Percentiles rank a stretch among this genome's conserved stretches.
These are phyloP conservation scores for Elachura formosa DNA, from an alignment of 2,113 vertebrate species.

Conservation along the genomic window DNA sequence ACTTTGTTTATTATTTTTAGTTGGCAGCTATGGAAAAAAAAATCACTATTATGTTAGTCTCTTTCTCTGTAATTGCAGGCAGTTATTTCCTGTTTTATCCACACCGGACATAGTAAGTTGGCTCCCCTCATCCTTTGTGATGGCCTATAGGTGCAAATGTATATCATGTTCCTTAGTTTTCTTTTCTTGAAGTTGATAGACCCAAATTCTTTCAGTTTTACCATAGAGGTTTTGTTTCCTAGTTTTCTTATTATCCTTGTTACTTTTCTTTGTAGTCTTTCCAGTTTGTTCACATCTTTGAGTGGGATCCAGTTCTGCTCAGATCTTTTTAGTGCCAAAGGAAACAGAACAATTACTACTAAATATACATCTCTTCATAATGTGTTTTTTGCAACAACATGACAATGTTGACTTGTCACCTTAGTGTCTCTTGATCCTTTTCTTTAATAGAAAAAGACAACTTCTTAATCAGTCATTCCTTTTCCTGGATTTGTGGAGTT, in stretches of 20 bases:
- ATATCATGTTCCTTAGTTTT: neutral
- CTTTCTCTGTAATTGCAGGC: neutral
- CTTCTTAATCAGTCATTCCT: neutral
- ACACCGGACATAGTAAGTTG: neutral
- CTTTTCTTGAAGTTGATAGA: neutral
- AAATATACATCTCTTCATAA: neutral
- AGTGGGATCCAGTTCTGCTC: neutral
- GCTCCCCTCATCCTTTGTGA: neutral
- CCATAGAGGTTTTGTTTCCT: neutral
- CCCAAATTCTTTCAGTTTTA: neutral
- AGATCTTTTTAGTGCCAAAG: neutral
- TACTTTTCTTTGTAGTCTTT: slow-evolving; percentile 2
- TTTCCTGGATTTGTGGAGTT: neutral
- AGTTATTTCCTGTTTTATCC: neutral
- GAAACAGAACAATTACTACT: slow-evolving; percentile 6
- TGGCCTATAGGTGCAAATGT: neutral
- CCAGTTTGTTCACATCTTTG: neutral
- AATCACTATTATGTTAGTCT: neutral
- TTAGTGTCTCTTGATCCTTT: neutral
- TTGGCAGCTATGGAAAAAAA: neutral
- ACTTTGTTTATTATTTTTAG: neutral
- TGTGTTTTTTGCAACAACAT: neutral
- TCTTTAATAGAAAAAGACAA: neutral
- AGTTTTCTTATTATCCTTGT: neutral
- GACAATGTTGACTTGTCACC: neutral